Evolutionary conservation across 2,888 invertebrate genomes (phyloP), one percentile per base, ranked within the genome.

Genomic region (Brenthis hecate): DNA sequence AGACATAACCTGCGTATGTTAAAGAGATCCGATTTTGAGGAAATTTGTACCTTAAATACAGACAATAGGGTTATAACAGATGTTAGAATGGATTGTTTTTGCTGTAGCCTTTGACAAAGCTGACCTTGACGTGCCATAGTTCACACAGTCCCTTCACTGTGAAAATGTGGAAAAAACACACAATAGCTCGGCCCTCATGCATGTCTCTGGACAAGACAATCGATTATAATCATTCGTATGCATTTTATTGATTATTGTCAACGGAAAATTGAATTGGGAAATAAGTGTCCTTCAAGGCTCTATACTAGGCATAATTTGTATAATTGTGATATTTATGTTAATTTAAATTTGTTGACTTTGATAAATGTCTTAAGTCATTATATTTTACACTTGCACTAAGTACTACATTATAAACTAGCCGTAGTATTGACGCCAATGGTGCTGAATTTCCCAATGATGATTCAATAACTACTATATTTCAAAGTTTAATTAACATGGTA

Each of bases 141-240:
- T 90, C 91, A 87, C 89, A 90, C 91, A 87, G 88, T 85, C 92
- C 92, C 92, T 92, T 92, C 92, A 91, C 92, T 87, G 85, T 83
- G 87, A 79, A 89, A 91, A 89, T 88, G 85, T 87, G 85, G 87
- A 87, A 92, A 91, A 92, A 92, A 89, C 85, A 77, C 77, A 78
- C 91, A 92, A 92, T 91, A 80, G 86, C 79, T 79, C 78, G 88
- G 81, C 85, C 88, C 88, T 86, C 87, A 81, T 80, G 84, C 85
- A 81, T 82, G 82, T 80, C 77, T 83, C 81, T 84, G 84, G 85
- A 87, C 86, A 86, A 89, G 83, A 91, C 90, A 91, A 91, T 91
- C 87, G 91, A 91, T 91, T 91, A 91, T 81, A 85, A 80, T 78
- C 81, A 80, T 83, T 85, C 84, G 80, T 86, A 86, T 87, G 86